These are phyloP conservation scores for Muscina levida DNA, from an alignment of 2,888 invertebrate genomes.

Conservation along the genomic window DNA sequence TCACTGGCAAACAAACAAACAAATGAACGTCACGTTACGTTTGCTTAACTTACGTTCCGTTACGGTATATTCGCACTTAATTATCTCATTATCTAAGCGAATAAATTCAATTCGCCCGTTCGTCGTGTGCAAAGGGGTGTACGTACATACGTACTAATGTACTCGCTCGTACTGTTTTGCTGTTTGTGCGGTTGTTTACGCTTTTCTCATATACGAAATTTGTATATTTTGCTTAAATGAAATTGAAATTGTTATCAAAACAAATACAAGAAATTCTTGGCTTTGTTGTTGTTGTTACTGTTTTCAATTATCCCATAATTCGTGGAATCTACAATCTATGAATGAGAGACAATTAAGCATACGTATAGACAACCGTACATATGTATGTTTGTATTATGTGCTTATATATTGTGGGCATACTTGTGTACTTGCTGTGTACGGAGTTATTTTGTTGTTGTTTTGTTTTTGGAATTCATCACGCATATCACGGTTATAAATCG, in stretches of 20 bases:
- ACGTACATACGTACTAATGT: neutral
- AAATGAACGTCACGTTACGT: neutral
- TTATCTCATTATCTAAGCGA: conserved; percentile 21
- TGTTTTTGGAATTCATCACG: conserved; percentile 32
- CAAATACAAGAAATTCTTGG: neutral
- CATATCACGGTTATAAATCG: conserved; percentile 34
- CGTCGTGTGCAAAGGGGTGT: neutral
- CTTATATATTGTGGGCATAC: neutral
- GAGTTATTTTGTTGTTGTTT: neutral
- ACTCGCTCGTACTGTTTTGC: neutral
- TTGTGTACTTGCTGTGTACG: neutral
- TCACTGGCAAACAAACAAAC: neutral
- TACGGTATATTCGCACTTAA: conserved; percentile 35
- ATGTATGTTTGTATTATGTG: neutral
- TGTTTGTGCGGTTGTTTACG: neutral
- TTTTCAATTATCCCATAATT: conserved; percentile 12
- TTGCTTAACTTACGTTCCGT: conserved; percentile 13
- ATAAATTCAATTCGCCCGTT: neutral
- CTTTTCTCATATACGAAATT: conserved; percentile 1
- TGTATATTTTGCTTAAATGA: conserved; percentile 20
- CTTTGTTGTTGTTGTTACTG: neutral
- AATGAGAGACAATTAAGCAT: neutral
- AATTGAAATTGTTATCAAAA: conserved; percentile 34
- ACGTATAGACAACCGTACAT: neutral
- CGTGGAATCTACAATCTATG: conserved; percentile 1